Base-by-base conservation (phyloP, 2,113 vertebrate species). In the Syngnathus typhle region DNA sequence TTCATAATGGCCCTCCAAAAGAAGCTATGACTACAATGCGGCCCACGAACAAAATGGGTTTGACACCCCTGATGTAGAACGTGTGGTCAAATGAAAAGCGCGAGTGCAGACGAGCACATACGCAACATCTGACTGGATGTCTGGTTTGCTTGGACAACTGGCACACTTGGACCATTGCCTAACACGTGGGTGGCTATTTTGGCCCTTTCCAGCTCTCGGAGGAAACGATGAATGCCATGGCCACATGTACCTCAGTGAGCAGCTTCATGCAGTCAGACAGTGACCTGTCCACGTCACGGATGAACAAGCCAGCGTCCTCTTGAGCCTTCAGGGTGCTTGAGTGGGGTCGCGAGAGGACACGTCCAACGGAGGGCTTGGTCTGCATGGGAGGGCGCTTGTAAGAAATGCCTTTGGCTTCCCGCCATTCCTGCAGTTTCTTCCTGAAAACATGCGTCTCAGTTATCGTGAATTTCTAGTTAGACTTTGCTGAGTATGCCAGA, bases 331-430 rank as follows among this genome's bases (percentile, higher is more conserved):
- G 81, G 6, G 78, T 58, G 0, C 84, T 78, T 87, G 90, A 91
- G 84, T 90, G 92, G 2, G 91, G 87, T 32, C 81, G 78, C 7
- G 55, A 73, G 19, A 82, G 69, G 0, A 81, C 80, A 43, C 84
- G 80, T 23, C 84, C 80, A 7, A 79, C 72, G 16, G 19, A 65
- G 55, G 91, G 88, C 10, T 81, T 79, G 36, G 89, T 69, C 0
- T 9, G 71, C 95, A 98, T 95, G 0, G 96, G 91, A 0, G 96
- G 96, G 1, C 95, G 93, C 68, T 98, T 98, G 85, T 98, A 98
- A 0, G 82, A 84, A 80, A 92, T 95, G 1, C 96, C 94, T 66
- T 90, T 95, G 19, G 93, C 82, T 47, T 90, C 87, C 36, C 93
- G 64, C 96, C 96, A 98, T 56, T 94, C 93, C 78, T 95, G 88